These are phyloP conservation scores for Bufo bufo DNA, from an alignment of 2,113 vertebrate genomes.

Conservation along the genomic window DNA sequence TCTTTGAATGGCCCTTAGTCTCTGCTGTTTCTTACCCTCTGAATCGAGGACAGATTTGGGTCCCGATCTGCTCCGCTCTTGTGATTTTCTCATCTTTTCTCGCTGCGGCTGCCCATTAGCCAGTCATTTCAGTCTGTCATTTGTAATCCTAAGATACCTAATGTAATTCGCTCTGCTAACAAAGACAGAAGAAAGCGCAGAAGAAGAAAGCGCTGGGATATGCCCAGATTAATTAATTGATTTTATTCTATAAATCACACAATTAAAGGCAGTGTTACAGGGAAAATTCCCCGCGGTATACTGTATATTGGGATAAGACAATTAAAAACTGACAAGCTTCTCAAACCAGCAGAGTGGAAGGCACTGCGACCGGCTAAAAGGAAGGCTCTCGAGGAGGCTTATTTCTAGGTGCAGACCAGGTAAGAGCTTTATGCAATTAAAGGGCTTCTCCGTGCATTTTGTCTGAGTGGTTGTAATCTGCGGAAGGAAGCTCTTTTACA, in stretches of 20 bases:
- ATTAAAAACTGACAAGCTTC: slow-evolving; percentile 13
- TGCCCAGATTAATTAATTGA: slow-evolving; percentile 29
- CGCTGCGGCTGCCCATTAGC: background rate
- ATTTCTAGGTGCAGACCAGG: background rate
- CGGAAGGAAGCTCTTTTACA: too few relatives aligned
- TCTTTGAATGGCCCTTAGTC: slow-evolving; percentile 5
- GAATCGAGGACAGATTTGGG: background rate
- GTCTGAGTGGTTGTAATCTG: background rate
- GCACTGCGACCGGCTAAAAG: background rate
- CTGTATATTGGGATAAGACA: slow-evolving; percentile 2
- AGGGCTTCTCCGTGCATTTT: background rate
- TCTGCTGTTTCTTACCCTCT: background rate
- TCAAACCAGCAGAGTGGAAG: background rate
- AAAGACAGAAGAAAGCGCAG: background rate
- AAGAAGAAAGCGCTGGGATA: background rate
- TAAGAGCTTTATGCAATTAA: background rate
- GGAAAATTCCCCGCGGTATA: slow-evolving; percentile 6
- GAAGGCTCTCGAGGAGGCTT: background rate
- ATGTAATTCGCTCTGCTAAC: background rate
- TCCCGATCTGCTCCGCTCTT: background rate
- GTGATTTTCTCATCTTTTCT: background rate
- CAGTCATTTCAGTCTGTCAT: background rate
- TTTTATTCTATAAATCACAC: slow-evolving; percentile 35
- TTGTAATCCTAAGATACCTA: slow-evolving; percentile 21
- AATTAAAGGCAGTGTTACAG: slow-evolving; percentile 22